Conservation (phyloP, 2,113 vertebrate species). For the Entomyzon cyanotis region DNA sequence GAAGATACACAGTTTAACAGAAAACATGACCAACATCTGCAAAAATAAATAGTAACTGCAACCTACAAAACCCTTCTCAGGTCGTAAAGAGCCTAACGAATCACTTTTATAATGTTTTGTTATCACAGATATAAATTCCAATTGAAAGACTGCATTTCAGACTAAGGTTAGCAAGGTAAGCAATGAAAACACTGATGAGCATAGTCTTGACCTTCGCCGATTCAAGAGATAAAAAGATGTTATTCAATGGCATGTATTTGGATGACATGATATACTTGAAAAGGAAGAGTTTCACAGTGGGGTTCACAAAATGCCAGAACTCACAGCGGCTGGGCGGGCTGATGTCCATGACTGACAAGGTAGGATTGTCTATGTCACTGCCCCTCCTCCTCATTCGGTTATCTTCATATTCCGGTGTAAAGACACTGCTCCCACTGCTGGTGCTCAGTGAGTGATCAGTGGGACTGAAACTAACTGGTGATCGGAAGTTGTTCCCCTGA, state of each 20-base stretch:
- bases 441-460: constrained; percentile 94
- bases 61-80: neutral
- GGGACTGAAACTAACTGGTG: constrained; percentile 93
- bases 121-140: neutral
- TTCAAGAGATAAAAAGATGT: neutral
- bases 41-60: neutral
- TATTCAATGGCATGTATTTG: neutral
- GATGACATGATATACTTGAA: neutral
- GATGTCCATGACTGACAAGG: constrained; percentile 95
- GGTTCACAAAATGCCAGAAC: constrained; percentile 29
- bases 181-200: neutral
- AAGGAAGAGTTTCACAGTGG: neutral
- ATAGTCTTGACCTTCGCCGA: neutral
- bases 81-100: neutral
- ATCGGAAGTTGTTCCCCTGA: constrained; percentile 90
- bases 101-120: neutral
- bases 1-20: neutral
- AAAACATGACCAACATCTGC: neutral
- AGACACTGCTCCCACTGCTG: constrained; percentile 95
- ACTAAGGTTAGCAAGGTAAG: neutral
- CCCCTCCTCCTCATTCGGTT: constrained; percentile 84
- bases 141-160: neutral
- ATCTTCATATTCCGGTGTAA: constrained; percentile 91
- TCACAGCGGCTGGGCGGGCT: constrained; percentile 98
- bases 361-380: constrained; percentile 93